phyloP scores from a whole-genome alignment of 1,140 invertebrate genomes.

The Danaus plexippus region DNA sequence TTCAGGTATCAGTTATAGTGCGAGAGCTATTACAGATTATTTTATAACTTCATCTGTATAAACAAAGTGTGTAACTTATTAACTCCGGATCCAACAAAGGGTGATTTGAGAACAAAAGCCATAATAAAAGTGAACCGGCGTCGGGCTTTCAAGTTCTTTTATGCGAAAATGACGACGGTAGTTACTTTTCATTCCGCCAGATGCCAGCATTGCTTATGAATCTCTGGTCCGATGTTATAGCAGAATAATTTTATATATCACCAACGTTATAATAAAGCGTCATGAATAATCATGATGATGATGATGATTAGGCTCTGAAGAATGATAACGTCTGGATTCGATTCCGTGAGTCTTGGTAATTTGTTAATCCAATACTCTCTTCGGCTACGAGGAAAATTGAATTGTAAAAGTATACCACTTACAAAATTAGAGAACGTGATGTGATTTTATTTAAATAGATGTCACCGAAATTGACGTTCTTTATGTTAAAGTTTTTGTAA shows the following conservation, averaged over 20 bases:
- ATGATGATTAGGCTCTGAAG: no score
- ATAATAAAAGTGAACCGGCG: slow-evolving; percentile 23
- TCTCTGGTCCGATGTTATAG: slow-evolving; percentile 10
- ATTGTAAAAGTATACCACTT: no score
- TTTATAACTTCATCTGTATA: slow-evolving; percentile 10
- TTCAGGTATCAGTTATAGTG: no score
- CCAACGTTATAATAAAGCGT: no score
- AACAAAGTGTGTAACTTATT: slow-evolving; percentile 8
- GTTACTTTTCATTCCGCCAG: slow-evolving; percentile 16
- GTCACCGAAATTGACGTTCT: slow-evolving; percentile 32
- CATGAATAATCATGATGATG: no score
- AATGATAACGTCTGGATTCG: no score
- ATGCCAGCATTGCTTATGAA: slow-evolving; percentile 12
- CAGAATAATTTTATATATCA: no score
- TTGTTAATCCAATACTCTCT: no score
- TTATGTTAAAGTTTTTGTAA: slow-evolving; percentile 26
- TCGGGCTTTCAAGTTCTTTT: slow-evolving; percentile 20
- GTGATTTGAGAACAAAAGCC: slow-evolving; percentile 21
- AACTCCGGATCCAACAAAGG: slow-evolving; percentile 17
- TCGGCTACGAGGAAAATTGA: no score
- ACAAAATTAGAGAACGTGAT: no score
- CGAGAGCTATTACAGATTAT: background rate
- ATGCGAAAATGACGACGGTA: slow-evolving; percentile 17
- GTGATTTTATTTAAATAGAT: slow-evolving; percentile 7
- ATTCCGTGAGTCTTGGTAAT: no score